These are phyloP conservation scores for Tiliqua scincoides DNA, from an alignment of 2,113 vertebrate species.

Conservation along the genomic window DNA sequence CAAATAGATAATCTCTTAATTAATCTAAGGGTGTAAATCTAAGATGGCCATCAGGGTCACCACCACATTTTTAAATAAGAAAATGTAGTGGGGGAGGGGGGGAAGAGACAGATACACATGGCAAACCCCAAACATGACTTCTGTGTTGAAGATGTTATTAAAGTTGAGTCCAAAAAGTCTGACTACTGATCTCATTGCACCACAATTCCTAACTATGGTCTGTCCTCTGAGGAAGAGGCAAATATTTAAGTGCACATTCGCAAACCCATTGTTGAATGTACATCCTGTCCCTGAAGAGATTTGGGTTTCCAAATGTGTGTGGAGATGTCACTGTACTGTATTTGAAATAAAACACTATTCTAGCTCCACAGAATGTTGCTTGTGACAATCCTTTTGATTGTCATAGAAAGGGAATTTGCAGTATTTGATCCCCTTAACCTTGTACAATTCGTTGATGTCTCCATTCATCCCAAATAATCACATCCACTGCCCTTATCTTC, in stretches of 20 bases:
- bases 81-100: no score
- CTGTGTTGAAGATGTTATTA: neutral
- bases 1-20: neutral
- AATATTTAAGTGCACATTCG: neutral
- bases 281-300: neutral
- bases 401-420: neutral
- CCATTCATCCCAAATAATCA: neutral
- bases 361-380: neutral
- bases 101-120: neutral
- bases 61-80: neutral
- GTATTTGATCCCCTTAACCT: neutral
- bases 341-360: neutral
- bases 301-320: neutral
- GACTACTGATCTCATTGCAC: neutral
- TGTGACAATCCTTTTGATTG: neutral
- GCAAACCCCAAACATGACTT: no score
- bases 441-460: neutral
- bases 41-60: neutral
- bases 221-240: neutral
- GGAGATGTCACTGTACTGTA: neutral
- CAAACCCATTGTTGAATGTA: neutral
- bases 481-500: rapidly evolving
- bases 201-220: neutral
- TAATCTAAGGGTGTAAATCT: no score
- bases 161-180: neutral